Percentiles rank a stretch among this genome's conserved stretches.
phyloP scores from a whole-genome alignment of 2,888 invertebrate species.

The Epirrita christyi region DNA sequence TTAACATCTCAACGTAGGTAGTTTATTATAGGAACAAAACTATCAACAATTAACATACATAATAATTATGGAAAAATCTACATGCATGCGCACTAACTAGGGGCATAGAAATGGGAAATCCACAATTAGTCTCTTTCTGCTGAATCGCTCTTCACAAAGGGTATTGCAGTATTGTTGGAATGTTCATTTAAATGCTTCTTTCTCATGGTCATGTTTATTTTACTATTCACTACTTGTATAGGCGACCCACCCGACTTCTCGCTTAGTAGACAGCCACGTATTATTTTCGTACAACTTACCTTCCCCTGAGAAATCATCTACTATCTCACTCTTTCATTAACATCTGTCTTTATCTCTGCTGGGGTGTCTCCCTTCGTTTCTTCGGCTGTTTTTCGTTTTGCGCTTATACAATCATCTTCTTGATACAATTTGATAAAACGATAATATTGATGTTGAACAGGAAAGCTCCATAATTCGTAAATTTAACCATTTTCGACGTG shows the following conservation, averaged over 20 bases:
- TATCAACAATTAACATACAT: conserved; percentile 1
- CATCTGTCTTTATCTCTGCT: conserved; percentile 3
- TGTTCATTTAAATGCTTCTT: conserved; percentile 18
- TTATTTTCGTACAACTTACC: no score
- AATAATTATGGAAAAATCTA: conserved; percentile 2
- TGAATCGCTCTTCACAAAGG: conserved; percentile 24
- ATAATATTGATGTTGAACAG: no score
- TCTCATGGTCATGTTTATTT: conserved; percentile 16
- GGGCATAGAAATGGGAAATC: conserved; percentile 12
- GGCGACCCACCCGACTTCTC: not conserved
- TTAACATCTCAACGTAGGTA: no score
- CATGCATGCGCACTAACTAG: not conserved
- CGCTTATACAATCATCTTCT: not conserved
- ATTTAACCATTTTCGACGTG: no score
- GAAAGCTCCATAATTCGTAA: no score
- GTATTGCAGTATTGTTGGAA: conserved; percentile 19
- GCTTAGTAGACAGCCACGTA: no score
- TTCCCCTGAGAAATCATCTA: not conserved
- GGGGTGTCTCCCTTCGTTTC: not conserved
- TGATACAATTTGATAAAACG: no score
- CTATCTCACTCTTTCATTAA: not conserved
- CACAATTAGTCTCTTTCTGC: conserved; percentile 19
- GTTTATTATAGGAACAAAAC: not conserved
- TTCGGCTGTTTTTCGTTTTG: no score
- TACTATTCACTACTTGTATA: not conserved